A percentile compares a stretch with the other conserved stretches of the same genome.
These are phyloP conservation scores for Ceratitis capitata DNA, from an alignment of 1,140 invertebrate genomes.

Conservation along the genomic window DNA sequence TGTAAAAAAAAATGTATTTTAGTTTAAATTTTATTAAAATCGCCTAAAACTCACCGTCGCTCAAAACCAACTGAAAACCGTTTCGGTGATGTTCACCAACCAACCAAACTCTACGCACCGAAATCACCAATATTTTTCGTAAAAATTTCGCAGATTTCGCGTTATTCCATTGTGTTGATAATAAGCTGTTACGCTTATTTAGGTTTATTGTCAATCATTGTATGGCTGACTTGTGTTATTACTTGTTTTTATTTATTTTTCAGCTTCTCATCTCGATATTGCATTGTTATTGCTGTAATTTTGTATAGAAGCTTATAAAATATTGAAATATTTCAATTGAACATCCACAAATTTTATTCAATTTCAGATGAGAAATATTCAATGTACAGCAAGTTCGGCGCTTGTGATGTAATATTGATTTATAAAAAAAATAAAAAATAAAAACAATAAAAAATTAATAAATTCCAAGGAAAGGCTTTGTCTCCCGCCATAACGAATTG, in stretches of 20 bases:
- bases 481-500: neutral
- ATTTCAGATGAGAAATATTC: too few relatives aligned
- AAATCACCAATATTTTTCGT: neutral
- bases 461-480: too few relatives aligned
- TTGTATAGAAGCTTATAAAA: neutral
- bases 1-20: neutral
- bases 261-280: neutral
- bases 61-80: neutral
- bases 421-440: too few relatives aligned
- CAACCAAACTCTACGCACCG: neutral
- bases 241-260: neutral
- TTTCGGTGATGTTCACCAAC: neutral
- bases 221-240: neutral
- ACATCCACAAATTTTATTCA: too few relatives aligned
- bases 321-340: neutral
- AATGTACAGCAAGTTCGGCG: too few relatives aligned
- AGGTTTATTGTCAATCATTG: neutral
- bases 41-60: neutral
- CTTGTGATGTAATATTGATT: too few relatives aligned
- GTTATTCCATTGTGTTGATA: neutral
- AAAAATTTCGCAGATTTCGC: too few relatives aligned
- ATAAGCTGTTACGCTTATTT: neutral
- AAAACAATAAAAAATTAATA: too few relatives aligned
- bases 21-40: neutral
- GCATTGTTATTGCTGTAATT: neutral